Conservation (phyloP, 2,797 vertebrate species). For the Oreochromis grahami region DNA sequence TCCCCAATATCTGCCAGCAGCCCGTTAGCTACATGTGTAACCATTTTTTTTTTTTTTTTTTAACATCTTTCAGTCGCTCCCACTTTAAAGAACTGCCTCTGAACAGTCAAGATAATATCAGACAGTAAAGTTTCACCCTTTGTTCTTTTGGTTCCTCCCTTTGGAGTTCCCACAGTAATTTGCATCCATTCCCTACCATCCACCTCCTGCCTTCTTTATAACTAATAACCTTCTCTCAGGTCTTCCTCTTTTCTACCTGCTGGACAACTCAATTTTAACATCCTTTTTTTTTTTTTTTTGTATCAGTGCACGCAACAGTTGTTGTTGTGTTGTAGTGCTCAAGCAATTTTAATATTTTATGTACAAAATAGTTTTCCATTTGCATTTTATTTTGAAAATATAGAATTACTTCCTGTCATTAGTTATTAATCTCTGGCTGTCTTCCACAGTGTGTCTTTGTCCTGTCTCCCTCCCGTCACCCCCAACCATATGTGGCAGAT, state of each 20-base stretch:
- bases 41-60: accelerated
- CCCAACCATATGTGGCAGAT: background rate
- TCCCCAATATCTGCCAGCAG: accelerated
- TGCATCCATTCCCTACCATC: background rate
- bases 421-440: background rate
- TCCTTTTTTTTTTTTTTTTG: background rate
- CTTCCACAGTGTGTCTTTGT: background rate
- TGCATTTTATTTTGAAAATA: background rate
- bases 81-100: background rate
- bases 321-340: background rate
- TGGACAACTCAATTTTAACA: background rate
- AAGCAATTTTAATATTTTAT: background rate
- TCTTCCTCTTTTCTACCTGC: background rate
- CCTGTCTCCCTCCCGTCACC: accelerated
- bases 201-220: background rate
- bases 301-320: accelerated
- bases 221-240: accelerated
- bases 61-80: background rate
- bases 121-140: background rate
- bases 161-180: background rate
- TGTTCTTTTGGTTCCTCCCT: accelerated
- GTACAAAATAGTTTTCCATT: background rate
- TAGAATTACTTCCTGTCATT: background rate
- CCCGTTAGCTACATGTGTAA: background rate
- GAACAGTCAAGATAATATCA: accelerated